Evolutionary conservation across 2,113 vertebrate genomes (phyloP), one percentile per base, ranked within the genome.

Genomic region (Marcusenius ussheri): DNA sequence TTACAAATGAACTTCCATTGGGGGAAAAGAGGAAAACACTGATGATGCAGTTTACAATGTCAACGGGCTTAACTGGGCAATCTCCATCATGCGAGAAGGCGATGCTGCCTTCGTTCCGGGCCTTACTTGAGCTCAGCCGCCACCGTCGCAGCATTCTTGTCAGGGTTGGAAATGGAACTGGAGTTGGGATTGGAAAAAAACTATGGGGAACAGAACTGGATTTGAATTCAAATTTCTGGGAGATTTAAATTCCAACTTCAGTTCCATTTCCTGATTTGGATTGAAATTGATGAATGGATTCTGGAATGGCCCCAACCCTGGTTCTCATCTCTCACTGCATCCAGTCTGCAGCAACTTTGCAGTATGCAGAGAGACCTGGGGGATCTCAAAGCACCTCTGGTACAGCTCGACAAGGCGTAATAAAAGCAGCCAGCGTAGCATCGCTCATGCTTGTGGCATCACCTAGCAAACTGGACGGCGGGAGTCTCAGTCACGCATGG

Each of bases 11-110:
- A 24, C 47, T 49, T 27, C 49, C 47, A 31, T 15, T 51, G 45
- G n/a, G 31, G 13, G 11, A 35, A 8, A 35, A 17, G n/a, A 19
- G n/a, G 24, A 87, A 31, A 51, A 31, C 13, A 5, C n/a, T 17
- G 19, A 56, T 27, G 7, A 35, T 39, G 27, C 5, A 13, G 85
- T 53, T 35, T 1, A 86, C 24, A 17, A 11, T 27, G 91, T 46
- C 90, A 85, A 5, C 19, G 45, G 39, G 21, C 70, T 74, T 84
- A 91, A 91, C 46, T 35, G 13, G 58, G 62, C 15, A 6, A 46
- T 47, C 35, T 19, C 17, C 35, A 80, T 15, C 31, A 17, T 42
- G 15, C 10, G 21, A 27, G 45, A n/a, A 85, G 80, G 39, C 3
- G 80, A 42, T 5, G 17, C 0, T 21, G 5, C 31, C 27, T 11